A percentile compares a stretch with the other conserved stretches of the same genome.
Evolutionary conservation across 2,113 vertebrate genomes (phyloP).

Genomic region (Peucedramus taeniatus): DNA sequence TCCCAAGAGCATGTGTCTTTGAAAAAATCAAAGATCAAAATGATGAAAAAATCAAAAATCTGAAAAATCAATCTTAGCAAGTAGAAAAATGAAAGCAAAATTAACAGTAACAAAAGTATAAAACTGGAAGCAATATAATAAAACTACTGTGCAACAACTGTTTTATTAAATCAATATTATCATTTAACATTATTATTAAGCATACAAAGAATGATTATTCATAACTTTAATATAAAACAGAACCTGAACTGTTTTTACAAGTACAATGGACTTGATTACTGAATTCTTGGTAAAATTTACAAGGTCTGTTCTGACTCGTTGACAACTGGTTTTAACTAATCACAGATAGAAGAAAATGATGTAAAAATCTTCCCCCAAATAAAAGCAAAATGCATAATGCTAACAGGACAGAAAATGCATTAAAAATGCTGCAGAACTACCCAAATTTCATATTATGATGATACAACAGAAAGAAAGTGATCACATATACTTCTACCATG

Average conservation of each 20-base stretch:
- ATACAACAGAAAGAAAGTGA: not conserved
- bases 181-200: not conserved
- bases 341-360: not conserved
- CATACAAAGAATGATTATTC: not conserved
- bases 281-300: not conserved
- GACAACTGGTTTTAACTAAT: not conserved
- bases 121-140: not conserved
- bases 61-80: not conserved
- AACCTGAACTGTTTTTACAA: not conserved
- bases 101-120: not conserved
- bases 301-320: not conserved
- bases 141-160: not conserved
- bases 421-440: not conserved
- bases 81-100: not conserved
- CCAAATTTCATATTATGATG: not conserved
- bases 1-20: not conserved
- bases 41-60: too few species aligned
- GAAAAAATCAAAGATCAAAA: too few species aligned
- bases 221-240: not conserved
- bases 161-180: not conserved
- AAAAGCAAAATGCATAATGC: not conserved
- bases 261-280: not conserved
- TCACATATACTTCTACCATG: not conserved
- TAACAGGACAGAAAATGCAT: not conserved
- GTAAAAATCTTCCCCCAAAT: not conserved